These are phyloP conservation scores for Crioceris asparagi DNA, from an alignment of 2,888 invertebrate genomes.

Conservation along the genomic window DNA sequence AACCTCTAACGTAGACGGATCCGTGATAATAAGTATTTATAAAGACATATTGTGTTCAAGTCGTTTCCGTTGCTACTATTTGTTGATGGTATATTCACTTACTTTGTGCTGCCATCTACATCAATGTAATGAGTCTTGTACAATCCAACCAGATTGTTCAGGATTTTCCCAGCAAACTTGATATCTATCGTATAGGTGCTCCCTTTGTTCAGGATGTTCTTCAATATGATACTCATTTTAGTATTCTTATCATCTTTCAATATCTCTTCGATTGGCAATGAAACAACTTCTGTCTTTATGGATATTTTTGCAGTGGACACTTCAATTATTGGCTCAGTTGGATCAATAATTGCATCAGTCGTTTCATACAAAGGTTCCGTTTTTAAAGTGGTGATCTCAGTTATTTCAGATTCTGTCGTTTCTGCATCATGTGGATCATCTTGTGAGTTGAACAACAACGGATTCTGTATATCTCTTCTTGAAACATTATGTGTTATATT, in stretches of 20 bases:
- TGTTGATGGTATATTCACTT: too few relatives aligned
- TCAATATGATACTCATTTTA: conserved; percentile 34
- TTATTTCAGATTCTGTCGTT: conserved; percentile 9
- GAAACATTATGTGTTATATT: conserved; percentile 11
- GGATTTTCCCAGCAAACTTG: conserved; percentile 44
- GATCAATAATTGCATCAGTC: conserved; percentile 6
- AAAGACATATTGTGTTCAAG: too few relatives aligned
- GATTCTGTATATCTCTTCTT: conserved; percentile 9
- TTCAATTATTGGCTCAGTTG: conserved; percentile 6
- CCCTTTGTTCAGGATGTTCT: conserved; percentile 37
- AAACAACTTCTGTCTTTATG: conserved; percentile 13
- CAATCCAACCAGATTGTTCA: conserved; percentile 54
- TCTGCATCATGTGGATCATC: neutral
- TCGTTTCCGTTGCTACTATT: too few relatives aligned
- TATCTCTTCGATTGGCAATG: conserved; percentile 26
- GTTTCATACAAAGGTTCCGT: conserved; percentile 4
- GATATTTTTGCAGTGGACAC: conserved; percentile 12
- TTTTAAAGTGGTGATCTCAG: conserved; percentile 5
- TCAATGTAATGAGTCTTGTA: conserved; percentile 54
- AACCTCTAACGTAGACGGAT: too few relatives aligned
- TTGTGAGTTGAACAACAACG: neutral
- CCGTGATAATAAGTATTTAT: too few relatives aligned
- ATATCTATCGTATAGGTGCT: conserved; percentile 47
- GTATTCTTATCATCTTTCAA: conserved; percentile 34
- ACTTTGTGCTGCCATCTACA: conserved; percentile 41